Conservation (phyloP, 2,113 vertebrate genomes). For the Apeltes quadracus region DNA sequence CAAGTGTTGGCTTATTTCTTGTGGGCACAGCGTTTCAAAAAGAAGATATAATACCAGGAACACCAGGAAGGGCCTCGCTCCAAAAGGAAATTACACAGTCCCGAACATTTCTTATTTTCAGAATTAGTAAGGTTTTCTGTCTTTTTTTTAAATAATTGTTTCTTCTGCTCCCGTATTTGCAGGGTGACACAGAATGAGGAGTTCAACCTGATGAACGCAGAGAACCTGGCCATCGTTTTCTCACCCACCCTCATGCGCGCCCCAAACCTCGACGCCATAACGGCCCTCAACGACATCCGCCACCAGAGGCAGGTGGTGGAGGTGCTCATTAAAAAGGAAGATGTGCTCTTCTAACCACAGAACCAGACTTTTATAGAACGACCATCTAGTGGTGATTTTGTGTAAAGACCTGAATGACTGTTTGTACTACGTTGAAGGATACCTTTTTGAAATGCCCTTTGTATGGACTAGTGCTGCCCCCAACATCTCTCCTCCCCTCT, state of each 20-base stretch:
- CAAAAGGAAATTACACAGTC: neutral
- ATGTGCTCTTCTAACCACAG: constrained; percentile 89
- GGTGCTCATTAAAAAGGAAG: constrained; percentile 97
- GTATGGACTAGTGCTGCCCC: constrained; percentile 65
- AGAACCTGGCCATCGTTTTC: constrained; percentile 97
- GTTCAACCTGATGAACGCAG: constrained; percentile 96
- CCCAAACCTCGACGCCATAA: constrained; percentile 92
- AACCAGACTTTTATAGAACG: constrained; percentile 83
- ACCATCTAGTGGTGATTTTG: constrained; percentile 71
- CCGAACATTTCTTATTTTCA: neutral
- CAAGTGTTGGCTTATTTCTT: constrained; percentile 17
- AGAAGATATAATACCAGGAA: no score
- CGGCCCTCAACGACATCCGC: constrained; percentile 94
- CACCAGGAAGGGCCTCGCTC: no score
- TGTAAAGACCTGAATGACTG: constrained; percentile 82
- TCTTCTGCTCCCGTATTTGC: constrained; percentile 19
- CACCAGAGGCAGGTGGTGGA: constrained; percentile 99
- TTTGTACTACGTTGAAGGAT: constrained; percentile 74
- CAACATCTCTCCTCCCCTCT: constrained; percentile 80
- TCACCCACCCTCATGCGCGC: constrained; percentile 97
- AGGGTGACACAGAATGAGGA: constrained; percentile 96
- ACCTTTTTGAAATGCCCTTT: constrained; percentile 52
- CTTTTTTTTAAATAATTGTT: neutral
- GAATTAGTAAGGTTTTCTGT: constrained; percentile 6
- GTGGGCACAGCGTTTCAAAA: no score